phyloP scores from a whole-genome alignment of 37 sponge, comb jelly and placozoan species.

The Dysidea cf. avara region DNA sequence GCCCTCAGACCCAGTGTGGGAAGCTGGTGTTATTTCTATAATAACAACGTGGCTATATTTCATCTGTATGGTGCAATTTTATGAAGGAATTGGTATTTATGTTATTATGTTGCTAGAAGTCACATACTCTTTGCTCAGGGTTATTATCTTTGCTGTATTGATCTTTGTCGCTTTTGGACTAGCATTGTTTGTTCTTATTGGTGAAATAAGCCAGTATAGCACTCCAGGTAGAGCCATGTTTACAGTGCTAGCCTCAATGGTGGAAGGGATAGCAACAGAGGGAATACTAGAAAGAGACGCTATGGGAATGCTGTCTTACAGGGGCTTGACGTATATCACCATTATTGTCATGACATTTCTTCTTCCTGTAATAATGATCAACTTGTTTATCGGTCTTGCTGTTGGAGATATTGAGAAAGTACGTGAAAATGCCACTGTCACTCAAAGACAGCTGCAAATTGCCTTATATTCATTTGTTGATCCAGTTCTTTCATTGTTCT shows the following conservation, averaged over 20 bases:
- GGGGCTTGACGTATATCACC: constrained; percentile 53
- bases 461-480: constrained; percentile 34
- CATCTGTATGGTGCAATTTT: constrained; percentile 61
- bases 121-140: constrained; percentile 57
- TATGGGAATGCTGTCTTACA: constrained; percentile 24
- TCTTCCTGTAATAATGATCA: constrained; percentile 72
- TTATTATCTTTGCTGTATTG: constrained; percentile 44
- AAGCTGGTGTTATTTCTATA: constrained; percentile 73
- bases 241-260: constrained; percentile 47
- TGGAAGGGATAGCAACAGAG: constrained; percentile 72
- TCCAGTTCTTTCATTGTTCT: constrained; percentile 5
- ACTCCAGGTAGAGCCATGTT: constrained; percentile 59
- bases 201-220: constrained; percentile 32
- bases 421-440: constrained; percentile 56
- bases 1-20: constrained; percentile 34
- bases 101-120: constrained; percentile 84
- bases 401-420: constrained; percentile 87
- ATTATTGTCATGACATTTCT: constrained; percentile 56
- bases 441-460: constrained; percentile 30
- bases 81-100: constrained; percentile 81
- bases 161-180: constrained; percentile 79
- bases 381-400: constrained; percentile 89
- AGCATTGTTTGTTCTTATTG: constrained; percentile 63
- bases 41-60: constrained; percentile 78
- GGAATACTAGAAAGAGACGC: constrained; percentile 16